These are phyloP conservation scores for Ailurus styani DNA, from an alignment of 2,113 vertebrate genomes.

Conservation along the genomic window DNA sequence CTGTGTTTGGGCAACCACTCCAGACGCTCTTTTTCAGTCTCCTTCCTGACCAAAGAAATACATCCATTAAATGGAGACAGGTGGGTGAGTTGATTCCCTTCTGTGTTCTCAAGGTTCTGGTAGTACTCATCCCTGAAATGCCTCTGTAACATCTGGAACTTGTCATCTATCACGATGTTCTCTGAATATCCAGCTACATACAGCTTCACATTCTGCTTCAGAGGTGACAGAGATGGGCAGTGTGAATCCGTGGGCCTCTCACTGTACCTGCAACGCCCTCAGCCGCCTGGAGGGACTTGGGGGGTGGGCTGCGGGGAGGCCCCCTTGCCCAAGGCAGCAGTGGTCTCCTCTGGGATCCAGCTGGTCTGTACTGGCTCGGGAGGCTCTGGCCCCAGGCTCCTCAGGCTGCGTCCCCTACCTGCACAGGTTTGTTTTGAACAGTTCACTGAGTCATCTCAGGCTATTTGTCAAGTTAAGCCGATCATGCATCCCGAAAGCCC, in stretches of 20 bases:
- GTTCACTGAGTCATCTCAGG: background rate
- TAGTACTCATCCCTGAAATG: background rate
- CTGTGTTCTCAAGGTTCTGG: background rate
- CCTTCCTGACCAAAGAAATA: background rate
- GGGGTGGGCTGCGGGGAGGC: rapidly evolving
- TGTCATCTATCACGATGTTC: no score
- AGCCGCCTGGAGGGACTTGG: rapidly evolving
- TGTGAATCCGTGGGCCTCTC: background rate
- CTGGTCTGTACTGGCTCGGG: rapidly evolving
- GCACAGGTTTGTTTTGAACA: background rate
- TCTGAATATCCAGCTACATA: background rate
- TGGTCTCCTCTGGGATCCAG: background rate
- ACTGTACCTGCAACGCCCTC: background rate
- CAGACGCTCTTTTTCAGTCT: background rate
- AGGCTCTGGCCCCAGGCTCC: background rate
- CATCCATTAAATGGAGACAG: background rate
- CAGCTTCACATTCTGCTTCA: background rate
- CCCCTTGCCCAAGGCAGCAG: rapidly evolving
- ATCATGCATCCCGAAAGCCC: background rate
- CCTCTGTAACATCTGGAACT: background rate
- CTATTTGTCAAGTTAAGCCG: background rate
- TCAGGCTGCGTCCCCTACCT: background rate
- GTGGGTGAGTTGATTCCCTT: background rate
- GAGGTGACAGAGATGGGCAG: background rate
- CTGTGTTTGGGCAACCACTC: background rate